Base-by-base conservation (phyloP, 2,113 vertebrate genomes). In the Xenopus tropicalis region DNA sequence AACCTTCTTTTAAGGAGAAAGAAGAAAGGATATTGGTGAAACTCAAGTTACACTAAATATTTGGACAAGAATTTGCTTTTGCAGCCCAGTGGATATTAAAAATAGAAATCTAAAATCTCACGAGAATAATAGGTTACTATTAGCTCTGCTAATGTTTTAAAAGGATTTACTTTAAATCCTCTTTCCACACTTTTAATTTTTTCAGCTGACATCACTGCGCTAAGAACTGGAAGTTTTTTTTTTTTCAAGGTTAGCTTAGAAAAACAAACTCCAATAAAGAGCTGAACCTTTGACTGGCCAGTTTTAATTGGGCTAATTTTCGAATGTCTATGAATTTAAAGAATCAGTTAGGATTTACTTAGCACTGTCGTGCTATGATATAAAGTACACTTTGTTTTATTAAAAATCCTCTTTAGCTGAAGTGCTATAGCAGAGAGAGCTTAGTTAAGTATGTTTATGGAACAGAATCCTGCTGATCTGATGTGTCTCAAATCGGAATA, bases 31-130 rank as follows among this genome's bases (percentile, higher is more conserved):
- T 86, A 84, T 83, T 78, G 82, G 67, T 52, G 83, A 85, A 91
- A 87, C 83, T 90, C 83, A 85, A 83, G 69, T 90, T 91, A 88
- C 83, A 86, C 78, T 81, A 88, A 89, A 89, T 86, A 88, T 90
- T 90, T 90, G 81, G 85, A 83, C 83, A 88, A 80, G 81, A 82
- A 77, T 84, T 85, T 83, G 80, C 81, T 42, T 86, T 87, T 84
- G 79, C 80, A 83, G 81, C 85, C 80, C 82, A 79, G 71, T 84
- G 78, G 81, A 80, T 87, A 86, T 87, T 85, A 84, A 80, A 77
- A 82, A 72, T 78, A 81, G 80, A 79, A 79, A 77, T 85, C 66
- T 75, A 21, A 85, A 88, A 86, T 81, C 88, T 78, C 81, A n/a
- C 46, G 84, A 81, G 84, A 82, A 82, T 77, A 82, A 87, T 81